Evolutionary conservation across 1,140 invertebrate genomes (phyloP).

Genomic region (Schmidtea mediterranea): DNA sequence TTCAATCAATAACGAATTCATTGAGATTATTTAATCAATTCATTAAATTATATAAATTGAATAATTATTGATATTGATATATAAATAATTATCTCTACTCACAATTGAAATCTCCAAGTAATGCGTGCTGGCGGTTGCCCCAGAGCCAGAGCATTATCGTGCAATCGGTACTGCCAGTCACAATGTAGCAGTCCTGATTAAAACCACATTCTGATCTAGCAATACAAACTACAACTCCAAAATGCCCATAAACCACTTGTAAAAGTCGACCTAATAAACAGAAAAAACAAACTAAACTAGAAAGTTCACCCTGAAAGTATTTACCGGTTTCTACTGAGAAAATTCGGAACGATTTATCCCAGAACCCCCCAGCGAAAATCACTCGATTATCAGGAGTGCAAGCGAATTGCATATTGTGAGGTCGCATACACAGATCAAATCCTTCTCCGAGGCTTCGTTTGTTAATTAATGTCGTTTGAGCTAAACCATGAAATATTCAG

Average conservation of each 20-base stretch:
- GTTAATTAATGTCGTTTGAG: conserved; percentile 28
- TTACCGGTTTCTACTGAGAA: conserved; percentile 79
- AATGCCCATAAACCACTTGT: conserved; percentile 92
- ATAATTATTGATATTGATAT: no score
- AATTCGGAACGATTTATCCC: conserved; percentile 93
- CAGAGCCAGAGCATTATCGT: conserved; percentile 93
- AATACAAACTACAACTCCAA: conserved; percentile 76
- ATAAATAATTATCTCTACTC: not conserved
- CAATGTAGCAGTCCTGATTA: conserved; percentile 89
- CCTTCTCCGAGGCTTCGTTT: conserved; percentile 74
- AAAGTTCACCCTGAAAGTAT: not conserved
- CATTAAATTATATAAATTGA: no score
- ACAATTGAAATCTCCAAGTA: conserved; percentile 47
- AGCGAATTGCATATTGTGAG: conserved; percentile 73
- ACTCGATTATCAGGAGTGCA: conserved; percentile 84
- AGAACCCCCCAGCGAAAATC: conserved; percentile 89
- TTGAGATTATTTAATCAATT: no score
- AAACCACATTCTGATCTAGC: conserved; percentile 78
- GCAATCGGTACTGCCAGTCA: conserved; percentile 83
- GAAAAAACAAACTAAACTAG: not conserved
- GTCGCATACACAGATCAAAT: conserved; percentile 54
- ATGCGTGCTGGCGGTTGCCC: conserved; percentile 73
- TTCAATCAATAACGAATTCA: no score
- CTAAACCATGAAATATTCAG: conserved; percentile 10
- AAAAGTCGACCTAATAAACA: conserved; percentile 31